These are phyloP conservation scores for Typhlomys cinereus DNA, from an alignment of 2,113 vertebrate species.

Conservation along the genomic window DNA sequence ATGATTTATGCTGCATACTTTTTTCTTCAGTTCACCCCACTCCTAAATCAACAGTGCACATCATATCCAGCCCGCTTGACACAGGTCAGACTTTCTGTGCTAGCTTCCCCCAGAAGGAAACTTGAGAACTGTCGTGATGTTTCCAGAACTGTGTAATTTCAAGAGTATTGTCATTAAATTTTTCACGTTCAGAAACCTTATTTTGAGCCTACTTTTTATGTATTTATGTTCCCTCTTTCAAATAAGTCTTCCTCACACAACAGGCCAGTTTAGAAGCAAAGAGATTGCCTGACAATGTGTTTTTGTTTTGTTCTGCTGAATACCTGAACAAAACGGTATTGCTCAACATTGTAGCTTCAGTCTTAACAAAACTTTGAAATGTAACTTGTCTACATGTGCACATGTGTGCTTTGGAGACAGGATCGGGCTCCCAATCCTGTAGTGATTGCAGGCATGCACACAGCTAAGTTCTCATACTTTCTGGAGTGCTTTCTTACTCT, in stretches of 20 bases:
- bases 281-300: background rate
- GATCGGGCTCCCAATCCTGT: background rate
- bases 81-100: background rate
- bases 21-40: background rate
- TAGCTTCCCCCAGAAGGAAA: background rate
- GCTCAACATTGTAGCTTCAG: background rate
- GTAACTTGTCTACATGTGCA: background rate
- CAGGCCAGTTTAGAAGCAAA: background rate
- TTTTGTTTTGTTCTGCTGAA: background rate
- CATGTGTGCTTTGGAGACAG: background rate
- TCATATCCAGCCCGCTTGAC: background rate
- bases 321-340: background rate
- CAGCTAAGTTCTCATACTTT: background rate
- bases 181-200: background rate
- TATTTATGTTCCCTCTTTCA: background rate
- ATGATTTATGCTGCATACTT: constrained; percentile 24
- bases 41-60: background rate
- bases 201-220: background rate
- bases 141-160: constrained; percentile 2
- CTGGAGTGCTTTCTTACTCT: background rate
- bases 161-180: constrained; percentile 37
- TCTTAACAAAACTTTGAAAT: background rate
- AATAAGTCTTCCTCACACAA: background rate
- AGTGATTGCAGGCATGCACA: background rate
- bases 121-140: background rate